Evolutionary conservation across 2,797 vertebrate genomes (phyloP).

Genomic region (Danio kyathit): DNA sequence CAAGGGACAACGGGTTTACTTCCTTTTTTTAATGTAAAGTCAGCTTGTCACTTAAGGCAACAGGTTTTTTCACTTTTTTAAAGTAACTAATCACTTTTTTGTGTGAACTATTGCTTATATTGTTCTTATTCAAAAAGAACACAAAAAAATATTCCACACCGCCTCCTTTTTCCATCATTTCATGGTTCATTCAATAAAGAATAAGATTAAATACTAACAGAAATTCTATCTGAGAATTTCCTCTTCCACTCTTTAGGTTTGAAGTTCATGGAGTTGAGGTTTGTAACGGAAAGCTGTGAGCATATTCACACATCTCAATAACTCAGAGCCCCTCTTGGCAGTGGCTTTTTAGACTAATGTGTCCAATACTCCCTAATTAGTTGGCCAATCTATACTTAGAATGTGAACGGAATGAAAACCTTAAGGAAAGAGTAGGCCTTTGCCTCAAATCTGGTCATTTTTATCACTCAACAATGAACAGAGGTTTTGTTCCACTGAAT

Average conservation of each 20-base stretch:
- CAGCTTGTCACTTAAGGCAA: too few species aligned
- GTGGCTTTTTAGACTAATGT: slow-evolving; percentile 41
- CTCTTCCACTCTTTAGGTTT: slow-evolving; percentile 32
- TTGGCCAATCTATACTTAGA: slow-evolving; percentile 41
- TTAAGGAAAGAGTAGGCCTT: slow-evolving; percentile 44
- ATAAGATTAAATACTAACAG: slow-evolving; percentile 35
- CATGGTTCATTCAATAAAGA: slow-evolving; percentile 19
- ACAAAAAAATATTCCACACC: not conserved
- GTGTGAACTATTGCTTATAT: not conserved
- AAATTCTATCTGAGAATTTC: slow-evolving; percentile 41
- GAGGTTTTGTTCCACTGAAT: too few species aligned
- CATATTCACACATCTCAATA: slow-evolving; percentile 42
- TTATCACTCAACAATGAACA: too few species aligned
- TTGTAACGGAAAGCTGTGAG: slow-evolving; percentile 42
- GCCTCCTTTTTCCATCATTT: not conserved
- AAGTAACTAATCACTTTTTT: too few species aligned
- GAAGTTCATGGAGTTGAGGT: slow-evolving; percentile 32
- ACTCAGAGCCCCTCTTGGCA: slow-evolving; percentile 41
- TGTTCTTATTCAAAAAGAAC: not conserved
- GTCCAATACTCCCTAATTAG: slow-evolving; percentile 49
- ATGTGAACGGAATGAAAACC: slow-evolving; percentile 43
- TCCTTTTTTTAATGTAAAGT: too few species aligned
- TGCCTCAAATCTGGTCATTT: slow-evolving; percentile 20
- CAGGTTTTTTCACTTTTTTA: too few species aligned
- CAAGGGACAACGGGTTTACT: too few species aligned